Base-by-base conservation (phyloP, 2,888 invertebrate genomes). In the Drosophila mimetica region DNA sequence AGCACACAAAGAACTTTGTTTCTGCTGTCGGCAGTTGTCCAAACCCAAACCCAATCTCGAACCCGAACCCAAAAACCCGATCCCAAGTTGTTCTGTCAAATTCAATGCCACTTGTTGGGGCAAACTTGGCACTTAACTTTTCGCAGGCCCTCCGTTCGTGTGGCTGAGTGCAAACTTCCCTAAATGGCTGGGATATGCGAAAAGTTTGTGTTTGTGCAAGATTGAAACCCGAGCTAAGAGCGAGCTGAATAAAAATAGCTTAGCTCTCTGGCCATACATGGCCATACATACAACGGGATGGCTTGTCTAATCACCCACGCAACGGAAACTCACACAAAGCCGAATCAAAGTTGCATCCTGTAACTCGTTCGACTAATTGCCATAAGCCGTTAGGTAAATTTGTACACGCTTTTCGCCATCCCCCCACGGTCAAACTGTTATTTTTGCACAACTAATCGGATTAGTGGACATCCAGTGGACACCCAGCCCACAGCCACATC, bases 381-480 rank as follows among this genome's bases (percentile, higher is more conserved):
- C 76, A 75, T 81, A 84, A 81, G 78, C 80, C 61, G 72, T 65
- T 80, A 71, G 71, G 69, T 65, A 80, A 80, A 75, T 69, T 80
- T 71, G 51, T 41, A 16, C 41, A 48, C 54, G 66, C 46, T 34
- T 32, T 25, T 37, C 2, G 18, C 16, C 47, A 28, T 8, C n/a
- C 14, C 37, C 13, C 11, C 37, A 9, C 11, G 34, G 28, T 30
- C 52, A 60, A 59, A 41, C 39, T 39, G 54, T 63, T 83, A 74
- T 70, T 83, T 77, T 77, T 76, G 76, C 80, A 63, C 76, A 80
- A 79, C 80, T 83, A 80, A 80, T 76, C 79, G 83, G 79, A 74
- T 80, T 80, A 74, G 77, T 39, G 16, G 44, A 37, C 51, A 37
- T 22, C 41, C 65, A 74, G 77, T 39, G 16, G 44, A 37, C 51